Conservation (phyloP, 1,140 invertebrate species). For the Microplitis mediator region DNA sequence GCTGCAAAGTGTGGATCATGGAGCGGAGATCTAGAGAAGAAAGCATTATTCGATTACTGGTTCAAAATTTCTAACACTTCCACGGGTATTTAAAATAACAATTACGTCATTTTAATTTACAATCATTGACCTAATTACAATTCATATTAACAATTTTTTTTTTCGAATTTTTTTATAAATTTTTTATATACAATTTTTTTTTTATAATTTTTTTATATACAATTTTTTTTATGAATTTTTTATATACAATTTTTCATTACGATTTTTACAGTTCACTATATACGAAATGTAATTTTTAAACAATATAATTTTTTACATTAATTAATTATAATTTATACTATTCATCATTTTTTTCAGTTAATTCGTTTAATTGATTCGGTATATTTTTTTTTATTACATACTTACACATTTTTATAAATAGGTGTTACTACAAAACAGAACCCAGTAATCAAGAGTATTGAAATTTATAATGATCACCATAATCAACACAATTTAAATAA, state of each 20-base stretch:
- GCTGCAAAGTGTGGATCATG: neutral
- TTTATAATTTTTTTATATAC: neutral
- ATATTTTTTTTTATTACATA: neutral
- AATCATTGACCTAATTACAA: neutral
- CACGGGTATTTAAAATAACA: neutral
- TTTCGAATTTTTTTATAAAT: neutral
- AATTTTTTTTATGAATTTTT: neutral
- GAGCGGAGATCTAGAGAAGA: neutral
- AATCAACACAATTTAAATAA: neutral
- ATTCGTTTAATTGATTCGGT: neutral
- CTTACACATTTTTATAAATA: neutral
- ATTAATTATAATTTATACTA: neutral
- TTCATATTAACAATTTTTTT: neutral
- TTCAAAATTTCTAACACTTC: neutral
- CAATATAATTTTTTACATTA: neutral
- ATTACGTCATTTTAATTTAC: neutral
- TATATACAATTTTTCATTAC: neutral
- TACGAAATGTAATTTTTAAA: neutral
- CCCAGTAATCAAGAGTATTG: neutral
- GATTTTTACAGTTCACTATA: neutral
- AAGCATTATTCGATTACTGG: neutral
- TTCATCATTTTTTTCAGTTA: neutral
- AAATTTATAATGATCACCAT: neutral
- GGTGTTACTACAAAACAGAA: neutral
- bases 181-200: neutral